Percentiles rank a stretch among this genome's conserved stretches.
Evolutionary conservation across 2,888 invertebrate genomes (phyloP).

Genomic region (Oscheius sp.): DNA sequence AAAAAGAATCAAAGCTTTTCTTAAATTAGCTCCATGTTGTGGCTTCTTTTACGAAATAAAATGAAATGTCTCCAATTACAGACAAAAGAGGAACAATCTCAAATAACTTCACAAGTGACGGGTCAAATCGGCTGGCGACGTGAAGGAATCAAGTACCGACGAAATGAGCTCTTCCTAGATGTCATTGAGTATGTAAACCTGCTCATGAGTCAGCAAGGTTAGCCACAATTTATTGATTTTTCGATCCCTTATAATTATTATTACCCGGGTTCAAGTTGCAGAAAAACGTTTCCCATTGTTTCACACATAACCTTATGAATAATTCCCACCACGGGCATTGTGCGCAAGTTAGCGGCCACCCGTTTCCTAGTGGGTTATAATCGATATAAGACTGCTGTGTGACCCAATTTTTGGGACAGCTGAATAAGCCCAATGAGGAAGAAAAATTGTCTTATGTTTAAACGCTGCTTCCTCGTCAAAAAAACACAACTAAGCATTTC

Average conservation of each 20-base stretch:
- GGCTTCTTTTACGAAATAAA: background rate
- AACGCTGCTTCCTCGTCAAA: background rate
- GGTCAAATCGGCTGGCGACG: slow-evolving; percentile 92
- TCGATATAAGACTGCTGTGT: slow-evolving; percentile 21
- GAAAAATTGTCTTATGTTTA: background rate
- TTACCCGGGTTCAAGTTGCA: background rate
- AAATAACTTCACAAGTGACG: slow-evolving; percentile 92
- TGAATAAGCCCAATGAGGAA: too few relatives aligned
- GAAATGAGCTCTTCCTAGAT: slow-evolving; percentile 97
- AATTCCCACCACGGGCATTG: slow-evolving; percentile 17
- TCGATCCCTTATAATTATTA: background rate
- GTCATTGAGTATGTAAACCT: slow-evolving; percentile 98
- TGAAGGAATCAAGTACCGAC: slow-evolving; percentile 97
- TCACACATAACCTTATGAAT: background rate
- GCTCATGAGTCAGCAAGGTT: slow-evolving; percentile 98
- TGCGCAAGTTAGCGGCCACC: slow-evolving; percentile 15
- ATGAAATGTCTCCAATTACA: slow-evolving; percentile 76
- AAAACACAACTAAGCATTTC: slow-evolving; percentile 54
- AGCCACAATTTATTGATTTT: background rate
- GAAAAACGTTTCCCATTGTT: background rate
- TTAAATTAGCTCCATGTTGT: too few relatives aligned
- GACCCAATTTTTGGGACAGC: background rate
- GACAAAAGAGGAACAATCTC: slow-evolving; percentile 98
- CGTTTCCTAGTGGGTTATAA: slow-evolving; percentile 23
- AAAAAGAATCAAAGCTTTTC: too few relatives aligned